Evolutionary conservation across 1,140 invertebrate species (phyloP).

Genomic region (Lepidurus packardi): DNA sequence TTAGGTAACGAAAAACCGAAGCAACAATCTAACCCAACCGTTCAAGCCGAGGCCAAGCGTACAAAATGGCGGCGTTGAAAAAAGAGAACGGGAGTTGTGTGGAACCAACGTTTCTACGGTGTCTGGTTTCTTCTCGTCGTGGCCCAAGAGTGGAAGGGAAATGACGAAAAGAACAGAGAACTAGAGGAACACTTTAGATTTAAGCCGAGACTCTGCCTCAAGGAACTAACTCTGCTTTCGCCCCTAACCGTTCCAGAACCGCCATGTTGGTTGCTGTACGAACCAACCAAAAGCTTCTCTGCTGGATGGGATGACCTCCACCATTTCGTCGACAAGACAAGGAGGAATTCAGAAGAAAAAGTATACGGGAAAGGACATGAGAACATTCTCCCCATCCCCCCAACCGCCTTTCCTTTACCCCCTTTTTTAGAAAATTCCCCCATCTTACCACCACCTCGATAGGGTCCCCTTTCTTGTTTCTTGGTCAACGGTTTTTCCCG

Average conservation of each 20-base stretch:
- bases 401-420: background rate
- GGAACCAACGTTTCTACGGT: background rate
- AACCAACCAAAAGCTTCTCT: slow-evolving; percentile 13
- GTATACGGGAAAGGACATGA: slow-evolving; percentile 1
- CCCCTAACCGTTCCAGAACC: background rate
- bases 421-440: background rate
- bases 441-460: background rate
- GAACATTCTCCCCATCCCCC: background rate
- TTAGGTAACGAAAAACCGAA: background rate
- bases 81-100: background rate
- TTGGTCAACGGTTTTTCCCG: slow-evolving; percentile 21
- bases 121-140: background rate
- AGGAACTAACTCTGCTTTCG: slow-evolving; percentile 6
- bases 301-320: background rate
- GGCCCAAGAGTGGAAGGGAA: slow-evolving; percentile 12
- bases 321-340: slow-evolving; percentile 14
- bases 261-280: background rate
- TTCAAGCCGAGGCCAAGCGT: background rate
- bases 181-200: slow-evolving; percentile 22
- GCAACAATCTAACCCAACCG: background rate
- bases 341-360: slow-evolving; percentile 15
- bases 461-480: background rate
- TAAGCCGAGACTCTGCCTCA: slow-evolving; percentile 10
- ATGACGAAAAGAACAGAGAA: slow-evolving; percentile 5
- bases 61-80: background rate